phyloP scores from a whole-genome alignment of 2,113 vertebrate genomes.

The Hippocampus mohnikei region DNA sequence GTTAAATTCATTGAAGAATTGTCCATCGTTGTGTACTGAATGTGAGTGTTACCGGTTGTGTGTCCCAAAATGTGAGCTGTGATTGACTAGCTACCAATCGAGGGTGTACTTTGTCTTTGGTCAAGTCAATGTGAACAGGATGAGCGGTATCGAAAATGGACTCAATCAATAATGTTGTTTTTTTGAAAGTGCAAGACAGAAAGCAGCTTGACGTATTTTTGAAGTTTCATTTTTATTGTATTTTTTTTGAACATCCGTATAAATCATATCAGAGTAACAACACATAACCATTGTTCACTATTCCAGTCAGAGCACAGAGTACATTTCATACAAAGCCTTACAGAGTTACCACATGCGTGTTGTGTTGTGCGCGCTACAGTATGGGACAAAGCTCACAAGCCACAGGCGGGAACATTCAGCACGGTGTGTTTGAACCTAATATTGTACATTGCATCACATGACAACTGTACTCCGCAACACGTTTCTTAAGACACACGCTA shows the following conservation, averaged over 20 bases:
- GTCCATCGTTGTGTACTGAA: too few species aligned
- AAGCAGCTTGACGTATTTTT: conserved; percentile 11
- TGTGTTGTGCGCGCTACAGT: conserved; percentile 49
- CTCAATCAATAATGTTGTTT: too few species aligned
- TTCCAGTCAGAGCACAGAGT: conserved; percentile 41
- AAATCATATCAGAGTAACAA: conserved; percentile 58
- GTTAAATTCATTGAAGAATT: too few species aligned
- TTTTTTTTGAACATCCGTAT: conserved; percentile 47
- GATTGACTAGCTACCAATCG: too few species aligned
- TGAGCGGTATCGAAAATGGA: too few species aligned
- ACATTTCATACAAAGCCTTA: conserved; percentile 43
- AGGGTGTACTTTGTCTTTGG: too few species aligned
- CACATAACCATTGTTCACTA: conserved; percentile 31
- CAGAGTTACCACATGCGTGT: conserved; percentile 54
- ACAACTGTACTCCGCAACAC: conserved; percentile 32
- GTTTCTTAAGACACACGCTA: conserved; percentile 54
- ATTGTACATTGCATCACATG: conserved; percentile 32
- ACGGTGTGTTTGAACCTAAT: conserved; percentile 30
- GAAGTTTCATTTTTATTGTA: conserved; percentile 52
- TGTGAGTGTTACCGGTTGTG: too few species aligned
- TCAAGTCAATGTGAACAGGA: too few species aligned
- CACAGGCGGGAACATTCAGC: conserved; percentile 43
- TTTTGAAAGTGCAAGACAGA: neutral
- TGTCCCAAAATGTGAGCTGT: too few species aligned
- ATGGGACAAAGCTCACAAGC: conserved; percentile 30